Base-by-base conservation (phyloP, 2,888 invertebrate genomes). In the Catocala nupta region DNA sequence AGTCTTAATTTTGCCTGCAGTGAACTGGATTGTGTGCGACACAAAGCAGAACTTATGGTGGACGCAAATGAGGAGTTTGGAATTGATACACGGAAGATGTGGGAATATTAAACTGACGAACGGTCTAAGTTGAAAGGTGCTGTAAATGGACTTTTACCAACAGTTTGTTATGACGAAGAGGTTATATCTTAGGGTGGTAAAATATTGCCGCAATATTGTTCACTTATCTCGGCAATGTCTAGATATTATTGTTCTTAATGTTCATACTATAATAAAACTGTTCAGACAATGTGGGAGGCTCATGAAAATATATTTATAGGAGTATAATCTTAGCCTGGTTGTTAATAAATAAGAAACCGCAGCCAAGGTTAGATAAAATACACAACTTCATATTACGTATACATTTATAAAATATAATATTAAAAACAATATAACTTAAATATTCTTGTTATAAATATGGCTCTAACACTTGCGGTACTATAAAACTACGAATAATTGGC, bases 41-140 rank as follows among this genome's bases (percentile, higher is more conserved):
- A 83, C 81, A 89, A 91, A 93, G 84, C 82, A 84, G 84, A 90
- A 92, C 84, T 86, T 91, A 92, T 87, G 82, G 87, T 82, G 76
- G 84, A 87, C 85, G 86, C 87, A 92, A 92, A 93, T 90, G 87
- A 91, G 86, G 80, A 87, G 80, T 84, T 84, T 75, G 80, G 81
- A 79, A 82, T 82, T 82, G 80, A 80, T 74, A 67, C 65, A 70
- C 48, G 13, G 67, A 63, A 64, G 70, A 63, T 73, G 66, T 73
- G 70, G 67, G 65, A 64, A 75, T 65, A 80, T 73, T 62, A 73
- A 75, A 72, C 62, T 72, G 68, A 80, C 68, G 75, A 68, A 71
- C 62, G 63, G 47, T 51, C 49, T 16, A 71, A 71, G 65, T 65
- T 76, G 50, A 69, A 25, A 75, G 59, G 55, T 63, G 49, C 53